Conservation (phyloP, 2,113 vertebrate genomes). For the Callorhinus ursinus region DNA sequence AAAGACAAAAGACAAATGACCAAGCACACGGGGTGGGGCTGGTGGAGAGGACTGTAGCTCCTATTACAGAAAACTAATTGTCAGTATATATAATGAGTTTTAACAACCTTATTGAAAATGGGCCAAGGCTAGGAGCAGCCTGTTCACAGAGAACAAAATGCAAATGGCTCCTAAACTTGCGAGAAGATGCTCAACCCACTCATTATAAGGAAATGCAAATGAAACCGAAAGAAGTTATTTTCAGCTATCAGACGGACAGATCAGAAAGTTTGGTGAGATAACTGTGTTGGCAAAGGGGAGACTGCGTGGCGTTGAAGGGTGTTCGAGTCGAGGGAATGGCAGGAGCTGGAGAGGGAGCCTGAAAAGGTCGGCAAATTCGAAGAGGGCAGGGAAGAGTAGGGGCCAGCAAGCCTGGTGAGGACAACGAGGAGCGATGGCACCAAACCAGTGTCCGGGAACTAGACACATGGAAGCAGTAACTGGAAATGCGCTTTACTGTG, state of each 20-base stretch:
- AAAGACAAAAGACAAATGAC: not conserved
- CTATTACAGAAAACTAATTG: not conserved
- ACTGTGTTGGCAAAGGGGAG: not conserved
- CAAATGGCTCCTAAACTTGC: constrained; percentile 49
- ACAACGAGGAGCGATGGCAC: accelerated
- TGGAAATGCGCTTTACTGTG: not conserved
- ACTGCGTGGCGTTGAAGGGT: accelerated
- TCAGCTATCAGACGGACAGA: not conserved
- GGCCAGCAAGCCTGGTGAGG: not conserved
- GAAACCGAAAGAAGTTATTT: not conserved
- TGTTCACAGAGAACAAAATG: constrained; percentile 51
- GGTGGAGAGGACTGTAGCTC: not conserved
- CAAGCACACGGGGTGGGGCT: not conserved
- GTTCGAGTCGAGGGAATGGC: not conserved
- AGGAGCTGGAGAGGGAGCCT: not conserved
- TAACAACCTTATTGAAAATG: constrained; percentile 39
- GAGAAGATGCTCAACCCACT: constrained; percentile 30
- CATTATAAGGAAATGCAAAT: constrained; percentile 33
- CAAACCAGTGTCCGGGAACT: not conserved
- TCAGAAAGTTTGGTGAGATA: not conserved
- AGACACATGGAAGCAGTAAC: not conserved
- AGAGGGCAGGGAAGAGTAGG: not conserved
- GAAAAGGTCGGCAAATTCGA: not conserved
- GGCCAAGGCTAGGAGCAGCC: constrained; percentile 28
- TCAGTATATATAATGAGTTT: not conserved